Conservation (phyloP, 2,113 vertebrate species). For the Dascyllus trimaculatus region DNA sequence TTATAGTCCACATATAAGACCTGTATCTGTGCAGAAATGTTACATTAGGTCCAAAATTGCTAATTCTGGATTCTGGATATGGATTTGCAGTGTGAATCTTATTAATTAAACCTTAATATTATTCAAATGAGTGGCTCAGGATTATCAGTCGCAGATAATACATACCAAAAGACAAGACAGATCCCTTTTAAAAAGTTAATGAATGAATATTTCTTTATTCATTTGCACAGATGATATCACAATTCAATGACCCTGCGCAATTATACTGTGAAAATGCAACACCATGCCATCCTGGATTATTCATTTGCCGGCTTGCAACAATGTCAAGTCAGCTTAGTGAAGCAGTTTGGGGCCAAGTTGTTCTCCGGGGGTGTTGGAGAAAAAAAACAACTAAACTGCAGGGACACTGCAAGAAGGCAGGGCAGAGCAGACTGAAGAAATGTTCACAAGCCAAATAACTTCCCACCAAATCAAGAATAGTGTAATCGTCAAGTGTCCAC, state of each 20-base stretch:
- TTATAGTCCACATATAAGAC: neutral
- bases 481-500: constrained; percentile 8
- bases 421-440: constrained; percentile 13
- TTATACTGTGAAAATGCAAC: constrained; percentile 12
- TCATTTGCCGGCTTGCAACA: constrained; percentile 44
- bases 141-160: too few species aligned
- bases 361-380: constrained; percentile 39
- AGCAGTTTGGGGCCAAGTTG: constrained; percentile 35
- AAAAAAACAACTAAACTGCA: constrained; percentile 44
- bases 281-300: constrained; percentile 24
- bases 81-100: too few species aligned
- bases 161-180: too few species aligned
- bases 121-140: too few species aligned
- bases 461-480: constrained; percentile 2
- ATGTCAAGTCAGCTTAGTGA: constrained; percentile 49
- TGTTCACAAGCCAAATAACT: constrained; percentile 11
- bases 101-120: too few species aligned
- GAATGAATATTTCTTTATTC: neutral
- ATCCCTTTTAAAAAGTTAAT: too few species aligned
- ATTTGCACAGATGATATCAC: constrained; percentile 1
- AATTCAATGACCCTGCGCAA: constrained; percentile 16
- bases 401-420: constrained; percentile 30
- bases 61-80: too few species aligned
- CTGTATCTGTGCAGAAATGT: too few species aligned
- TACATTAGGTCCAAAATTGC: too few species aligned